Evolutionary conservation across 2,113 vertebrate species (phyloP), one percentile per base, ranked within the genome.

Genomic region (Glaucomys volans): DNA sequence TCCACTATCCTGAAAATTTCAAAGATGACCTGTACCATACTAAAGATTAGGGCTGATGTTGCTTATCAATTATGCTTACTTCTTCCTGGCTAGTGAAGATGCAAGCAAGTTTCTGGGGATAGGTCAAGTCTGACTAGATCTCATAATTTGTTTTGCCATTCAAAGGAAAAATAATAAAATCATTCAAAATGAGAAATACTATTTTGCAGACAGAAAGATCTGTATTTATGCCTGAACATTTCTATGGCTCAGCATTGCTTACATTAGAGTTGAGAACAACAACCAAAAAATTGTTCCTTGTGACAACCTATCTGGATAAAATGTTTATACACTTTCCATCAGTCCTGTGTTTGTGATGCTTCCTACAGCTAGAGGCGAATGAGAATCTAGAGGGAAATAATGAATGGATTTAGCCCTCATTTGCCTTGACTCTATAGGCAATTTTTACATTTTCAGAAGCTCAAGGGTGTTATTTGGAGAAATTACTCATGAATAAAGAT

Each of bases 401-500:
- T 88, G 94, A 95, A 79, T 94, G 76, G 35, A 84, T 93, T 87
- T 80, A 91, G 64, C n/a, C 44, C 40, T 95, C 95, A 96, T 96
- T 96, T 96, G 50, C 74, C 75, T 95, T 69, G 44, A 90, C 86
- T 95, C 71, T 32, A 77, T 75, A 95, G 94, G 71, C n/a, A 93
- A 79, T 87, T 96, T 96, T 96, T 97, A 90, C 59, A 82, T 96
- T 97, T 95, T 90, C 89, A 95, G 82, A 96, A 76, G n/a, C 82
- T 76, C 86, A 88, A 40, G 50, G 30, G 72, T 94, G 54, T 96
- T 85, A 93, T 94, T 97, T 96, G 95, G 88, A 74, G 96, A 95
- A 97, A 93, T 96, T 96, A 87, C 93, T 96, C 64, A 72, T 59
- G 88, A 83, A 96, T 97, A 97, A 97, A 98, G 86, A 75, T 72